Percentiles rank a stretch among this genome's conserved stretches.
phyloP scores from a whole-genome alignment of 1,140 invertebrate genomes.

The Zaprionus capensis region DNA sequence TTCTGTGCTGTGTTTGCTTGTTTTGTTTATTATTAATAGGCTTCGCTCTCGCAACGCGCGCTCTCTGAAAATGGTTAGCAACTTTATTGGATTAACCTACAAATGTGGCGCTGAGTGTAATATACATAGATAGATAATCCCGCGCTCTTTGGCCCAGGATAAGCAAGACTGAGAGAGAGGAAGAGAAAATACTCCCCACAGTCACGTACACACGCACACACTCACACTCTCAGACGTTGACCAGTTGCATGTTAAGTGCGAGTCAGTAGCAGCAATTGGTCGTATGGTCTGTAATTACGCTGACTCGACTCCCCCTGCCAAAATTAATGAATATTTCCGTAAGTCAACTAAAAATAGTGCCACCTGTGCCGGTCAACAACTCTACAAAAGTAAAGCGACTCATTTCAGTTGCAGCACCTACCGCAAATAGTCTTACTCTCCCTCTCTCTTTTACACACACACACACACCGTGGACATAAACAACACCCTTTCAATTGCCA shows the following conservation, averaged over 20 bases:
- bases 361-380: slow-evolving; percentile 59
- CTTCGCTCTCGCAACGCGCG: slow-evolving; percentile 41
- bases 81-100: slow-evolving; percentile 75
- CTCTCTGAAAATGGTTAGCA: slow-evolving; percentile 66
- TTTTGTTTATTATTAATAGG: slow-evolving; percentile 67
- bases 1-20: slow-evolving; percentile 44
- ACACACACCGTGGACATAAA: slow-evolving; percentile 5
- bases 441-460: slow-evolving; percentile 3
- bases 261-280: slow-evolving; percentile 35
- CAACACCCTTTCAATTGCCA: slow-evolving; percentile 23
- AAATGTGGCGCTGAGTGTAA: slow-evolving; percentile 45
- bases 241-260: slow-evolving; percentile 69
- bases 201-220: slow-evolving; percentile 10
- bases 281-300: slow-evolving; percentile 60
- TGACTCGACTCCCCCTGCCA: slow-evolving; percentile 17
- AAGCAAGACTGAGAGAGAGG: slow-evolving; percentile 29
- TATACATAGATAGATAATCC: slow-evolving; percentile 44
- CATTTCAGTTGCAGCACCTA: slow-evolving; percentile 34
- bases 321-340: slow-evolving; percentile 59
- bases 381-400: slow-evolving; percentile 22
- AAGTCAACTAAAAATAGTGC: slow-evolving; percentile 48
- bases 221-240: slow-evolving; percentile 30
- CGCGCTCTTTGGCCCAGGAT: slow-evolving; percentile 52
- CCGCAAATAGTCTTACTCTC: slow-evolving; percentile 1
- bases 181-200: slow-evolving; percentile 5